Base-by-base conservation (phyloP, 2,797 vertebrate genomes). In the Chromis chromis region DNA sequence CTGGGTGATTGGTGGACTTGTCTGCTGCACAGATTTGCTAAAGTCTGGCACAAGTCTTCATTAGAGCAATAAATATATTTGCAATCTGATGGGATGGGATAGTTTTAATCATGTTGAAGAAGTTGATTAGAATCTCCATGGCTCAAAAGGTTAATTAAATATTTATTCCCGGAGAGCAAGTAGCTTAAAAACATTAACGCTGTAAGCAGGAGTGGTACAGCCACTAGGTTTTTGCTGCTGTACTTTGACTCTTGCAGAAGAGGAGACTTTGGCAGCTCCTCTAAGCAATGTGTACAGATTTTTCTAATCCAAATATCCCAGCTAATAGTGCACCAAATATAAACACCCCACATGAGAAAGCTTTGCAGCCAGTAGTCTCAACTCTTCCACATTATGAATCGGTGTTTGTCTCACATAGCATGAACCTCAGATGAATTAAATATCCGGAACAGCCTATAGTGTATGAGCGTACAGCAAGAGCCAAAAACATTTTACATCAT, bases 101-200 rank as follows among this genome's bases (percentile, higher is more conserved):
- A 44, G 67, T 83, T 84, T 71, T 82, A 85, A 82, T 86, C 61
- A 55, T 56, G 31, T 58, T 83, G 53, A 76, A 79, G 70, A 59
- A 67, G 70, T 68, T 89, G 58, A 88, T 88, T 89, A 63, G 44
- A 83, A 31, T 68, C 64, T 78, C 42, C 10, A 22, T 79, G 74
- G 58, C 69, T 85, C 54, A 54, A 77, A 86, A 77, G 82, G 83
- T 89, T 90, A 87, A 86, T 91, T 74, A 62, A 76, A 85, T 84
- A 90, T 85, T 76, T 80, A 79, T 86, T 74, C 77, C 50, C 49
- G 56, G 68, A 65, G 73, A 76, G 70, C 46, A 82, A 56, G 76
- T 60, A 78, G 49, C 60, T 82, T 74, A 65, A 82, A 74, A 68
- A 52, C 63, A 67, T 75, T 54, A 70, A 63, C 53, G 44, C 31